Conservation (phyloP, 2,888 invertebrate species). For the Meta bourneti region DNA sequence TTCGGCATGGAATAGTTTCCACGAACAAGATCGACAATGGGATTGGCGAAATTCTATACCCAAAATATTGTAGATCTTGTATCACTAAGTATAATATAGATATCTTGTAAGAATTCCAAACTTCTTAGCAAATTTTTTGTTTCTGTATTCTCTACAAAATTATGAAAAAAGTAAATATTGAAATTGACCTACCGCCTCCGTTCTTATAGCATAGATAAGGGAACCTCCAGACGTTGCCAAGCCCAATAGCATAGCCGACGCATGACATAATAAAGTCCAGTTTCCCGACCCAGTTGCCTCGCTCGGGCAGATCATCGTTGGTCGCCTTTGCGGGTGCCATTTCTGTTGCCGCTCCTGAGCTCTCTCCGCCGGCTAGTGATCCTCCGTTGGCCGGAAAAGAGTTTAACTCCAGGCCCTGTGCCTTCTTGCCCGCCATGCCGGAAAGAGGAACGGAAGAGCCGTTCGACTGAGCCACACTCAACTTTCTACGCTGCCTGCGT, state of each 20-base stretch:
- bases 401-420: constrained; percentile 55
- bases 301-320: constrained; percentile 77
- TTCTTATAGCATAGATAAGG: constrained; percentile 78
- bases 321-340: constrained; percentile 43
- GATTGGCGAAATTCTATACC: no score
- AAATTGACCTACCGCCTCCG: constrained; percentile 77
- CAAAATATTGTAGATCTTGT: no score
- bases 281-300: constrained; percentile 78
- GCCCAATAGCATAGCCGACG: constrained; percentile 78
- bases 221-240: constrained; percentile 79
- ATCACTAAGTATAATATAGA: no score
- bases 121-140: no score
- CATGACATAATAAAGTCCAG: constrained; percentile 78
- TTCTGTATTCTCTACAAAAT: no score
- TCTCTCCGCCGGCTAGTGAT: constrained; percentile 35
- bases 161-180: not conserved
- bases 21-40: no score
- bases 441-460: constrained; percentile 34
- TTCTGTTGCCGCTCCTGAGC: constrained; percentile 22
- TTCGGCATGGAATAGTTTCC: no score
- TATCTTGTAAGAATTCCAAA: no score
- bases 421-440: constrained; percentile 62
- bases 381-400: constrained; percentile 62
- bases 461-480: constrained; percentile 12
- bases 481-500: constrained; percentile 27